Base-by-base conservation (phyloP, 2,888 invertebrate species). In the Metopia argyrocephala region DNA sequence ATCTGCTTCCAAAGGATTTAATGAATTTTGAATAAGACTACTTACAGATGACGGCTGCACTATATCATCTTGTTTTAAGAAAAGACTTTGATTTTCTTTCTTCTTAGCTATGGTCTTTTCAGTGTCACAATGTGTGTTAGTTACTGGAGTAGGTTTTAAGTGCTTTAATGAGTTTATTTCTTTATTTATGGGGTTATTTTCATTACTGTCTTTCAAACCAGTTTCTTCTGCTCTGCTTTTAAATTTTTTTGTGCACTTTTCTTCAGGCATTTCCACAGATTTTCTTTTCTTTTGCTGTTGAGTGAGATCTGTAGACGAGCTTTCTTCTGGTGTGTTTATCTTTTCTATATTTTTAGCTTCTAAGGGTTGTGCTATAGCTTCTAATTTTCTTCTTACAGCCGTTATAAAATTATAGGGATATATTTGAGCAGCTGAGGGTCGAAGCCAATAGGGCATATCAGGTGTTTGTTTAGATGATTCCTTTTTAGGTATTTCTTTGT, bases 331-430 rank as follows among this genome's bases (percentile, higher is more conserved):
- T 62, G 73, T 66, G 4, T 69, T 21, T 65, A 46, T 68, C 4
- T 38, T 15, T 4, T 38, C 38, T 38, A 38, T 15, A 15, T 12
- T 38, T 9, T 4, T 48, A 66, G 9, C 2, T 5, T 15, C 9
- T 21, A 31, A 18, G 9, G 87, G 85, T 66, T 87, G 84, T 2
- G 87, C 84, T 28, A 88, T 85, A 5, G 87, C 85, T 80, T 89
- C 89, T 7, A 93, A 86, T 85, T 94, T 94, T 79, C 91, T 90
- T 83, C 92, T 92, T 7, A 93, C 92, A 57, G 92, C 93, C 85
- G 91, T 92, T 54, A 93, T 92, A 85, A 93, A 93, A 85, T 93
- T 93, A 83, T 93, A 93, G 18, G 93, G 93, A 89, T 92, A 92
- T 5, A 92, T 90, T 83, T 91, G 88, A 5, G 91, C 87, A 12